A percentile compares a stretch with the other conserved stretches of the same genome.
These are phyloP conservation scores for Cryptosula pallasiana DNA, from an alignment of 2,888 invertebrate genomes.

Conservation along the genomic window DNA sequence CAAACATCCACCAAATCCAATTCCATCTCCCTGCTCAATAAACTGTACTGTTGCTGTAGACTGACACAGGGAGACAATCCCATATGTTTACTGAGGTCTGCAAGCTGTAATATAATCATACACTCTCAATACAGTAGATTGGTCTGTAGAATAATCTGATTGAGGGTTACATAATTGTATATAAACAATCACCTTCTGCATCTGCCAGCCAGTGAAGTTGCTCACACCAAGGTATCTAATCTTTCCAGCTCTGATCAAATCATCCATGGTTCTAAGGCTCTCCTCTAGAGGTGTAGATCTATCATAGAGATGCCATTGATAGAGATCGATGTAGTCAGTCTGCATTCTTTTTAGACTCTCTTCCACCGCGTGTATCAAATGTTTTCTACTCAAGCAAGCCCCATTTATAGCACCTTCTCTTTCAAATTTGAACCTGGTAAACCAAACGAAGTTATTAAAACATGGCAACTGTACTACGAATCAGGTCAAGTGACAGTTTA, in stretches of 20 bases:
- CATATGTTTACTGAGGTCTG: constrained; percentile 32
- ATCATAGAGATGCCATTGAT: constrained; percentile 42
- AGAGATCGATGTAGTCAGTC: constrained; percentile 41
- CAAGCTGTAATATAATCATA: constrained; percentile 28
- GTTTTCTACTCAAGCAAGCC: constrained; percentile 35
- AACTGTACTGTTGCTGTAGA: constrained; percentile 44
- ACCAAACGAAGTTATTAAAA: no score
- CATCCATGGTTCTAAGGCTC: constrained; percentile 39
- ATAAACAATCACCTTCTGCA: constrained; percentile 34
- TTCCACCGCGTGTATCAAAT: constrained; percentile 36
- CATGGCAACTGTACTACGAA: no score
- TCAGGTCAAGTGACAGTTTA: no score
- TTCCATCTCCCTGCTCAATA: constrained; percentile 40
- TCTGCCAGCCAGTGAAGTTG: constrained; percentile 45
- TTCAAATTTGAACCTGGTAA: no score
- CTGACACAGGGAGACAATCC: constrained; percentile 30
- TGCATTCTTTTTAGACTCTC: constrained; percentile 35
- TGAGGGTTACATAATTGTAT: not conserved
- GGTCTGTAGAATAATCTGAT: not conserved
- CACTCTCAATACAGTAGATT: no score
- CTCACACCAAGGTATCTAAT: constrained; percentile 43
- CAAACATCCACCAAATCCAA: constrained; percentile 42
- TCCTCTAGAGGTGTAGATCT: constrained; percentile 41
- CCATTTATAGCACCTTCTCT: constrained; percentile 28
- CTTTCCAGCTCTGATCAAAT: constrained; percentile 42